Percentiles rank a stretch among this genome's conserved stretches.
Conservation (phyloP, 2,113 vertebrate genomes). For the Pygathrix nemaeus region DNA sequence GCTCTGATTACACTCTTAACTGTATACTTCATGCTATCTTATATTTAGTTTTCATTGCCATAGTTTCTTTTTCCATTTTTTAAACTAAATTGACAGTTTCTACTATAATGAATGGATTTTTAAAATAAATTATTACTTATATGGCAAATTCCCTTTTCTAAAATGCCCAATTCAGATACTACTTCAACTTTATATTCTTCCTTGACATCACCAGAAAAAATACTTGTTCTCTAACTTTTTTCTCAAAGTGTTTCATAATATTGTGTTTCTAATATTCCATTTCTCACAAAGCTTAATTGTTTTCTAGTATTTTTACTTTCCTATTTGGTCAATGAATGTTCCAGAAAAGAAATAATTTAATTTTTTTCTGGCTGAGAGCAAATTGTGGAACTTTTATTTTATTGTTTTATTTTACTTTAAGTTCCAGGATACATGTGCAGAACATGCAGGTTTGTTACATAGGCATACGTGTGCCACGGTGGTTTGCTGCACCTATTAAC, state of each 20-base stretch:
- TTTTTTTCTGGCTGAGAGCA: too few species aligned
- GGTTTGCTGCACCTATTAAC: too few species aligned
- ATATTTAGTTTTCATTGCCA: neutral
- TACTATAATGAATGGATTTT: neutral
- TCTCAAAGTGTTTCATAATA: neutral
- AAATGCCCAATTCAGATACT: neutral
- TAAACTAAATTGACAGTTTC: neutral
- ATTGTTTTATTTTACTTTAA: too few species aligned
- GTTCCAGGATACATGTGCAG: too few species aligned
- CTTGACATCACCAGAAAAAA: neutral
- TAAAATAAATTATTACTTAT: neutral
- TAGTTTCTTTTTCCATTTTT: neutral
- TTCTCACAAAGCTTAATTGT: neutral
- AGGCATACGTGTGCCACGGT: too few species aligned
- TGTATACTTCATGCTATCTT: neutral
- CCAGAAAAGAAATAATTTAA: neutral
- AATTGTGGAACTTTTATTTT: too few species aligned
- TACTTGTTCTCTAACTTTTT: neutral
- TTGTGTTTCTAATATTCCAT: neutral
- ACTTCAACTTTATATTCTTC: neutral
- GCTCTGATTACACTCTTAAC: neutral
- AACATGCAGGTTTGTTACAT: too few species aligned
- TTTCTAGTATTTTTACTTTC: neutral
- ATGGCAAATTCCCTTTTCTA: neutral
- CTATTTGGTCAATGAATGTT: neutral